Percentiles rank a stretch among this genome's conserved stretches.
Conservation (phyloP, 1,140 invertebrate species). For the Solen grandis region DNA sequence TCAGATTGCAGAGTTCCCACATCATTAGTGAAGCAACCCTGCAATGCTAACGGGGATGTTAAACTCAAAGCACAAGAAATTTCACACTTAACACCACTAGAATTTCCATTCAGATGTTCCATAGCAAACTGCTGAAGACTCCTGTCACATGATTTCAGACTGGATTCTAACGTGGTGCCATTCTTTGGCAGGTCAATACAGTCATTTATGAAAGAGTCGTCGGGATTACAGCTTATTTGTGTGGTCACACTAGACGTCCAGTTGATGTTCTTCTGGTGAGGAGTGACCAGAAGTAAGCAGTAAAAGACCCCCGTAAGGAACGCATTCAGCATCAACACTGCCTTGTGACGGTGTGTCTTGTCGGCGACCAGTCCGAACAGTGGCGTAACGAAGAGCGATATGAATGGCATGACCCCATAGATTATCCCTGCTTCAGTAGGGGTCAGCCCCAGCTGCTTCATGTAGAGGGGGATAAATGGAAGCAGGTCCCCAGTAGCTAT, state of each 20-base stretch:
- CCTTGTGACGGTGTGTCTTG: slow-evolving; percentile 88
- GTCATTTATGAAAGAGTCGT: slow-evolving; percentile 69
- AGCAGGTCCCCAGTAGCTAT: slow-evolving; percentile 91
- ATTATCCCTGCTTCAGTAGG: slow-evolving; percentile 89
- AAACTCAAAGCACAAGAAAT: background rate
- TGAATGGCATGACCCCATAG: slow-evolving; percentile 89
- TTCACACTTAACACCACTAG: slow-evolving; percentile 3
- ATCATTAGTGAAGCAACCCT: slow-evolving; percentile 58
- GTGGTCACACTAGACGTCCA: slow-evolving; percentile 44
- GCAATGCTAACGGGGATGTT: background rate
- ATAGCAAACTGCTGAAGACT: slow-evolving; percentile 16
- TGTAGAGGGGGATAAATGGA: slow-evolving; percentile 90
- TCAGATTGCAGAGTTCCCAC: background rate
- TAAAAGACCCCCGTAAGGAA: slow-evolving; percentile 67
- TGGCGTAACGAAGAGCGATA: slow-evolving; percentile 90
- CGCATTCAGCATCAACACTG: slow-evolving; percentile 62
- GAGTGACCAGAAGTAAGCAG: slow-evolving; percentile 66
- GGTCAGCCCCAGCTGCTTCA: slow-evolving; percentile 91
- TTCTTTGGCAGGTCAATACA: slow-evolving; percentile 47
- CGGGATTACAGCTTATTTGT: slow-evolving; percentile 65
- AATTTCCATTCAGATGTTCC: slow-evolving; percentile 12
- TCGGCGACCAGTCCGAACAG: slow-evolving; percentile 90
- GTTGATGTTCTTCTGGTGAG: slow-evolving; percentile 42
- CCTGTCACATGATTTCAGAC: slow-evolving; percentile 3
- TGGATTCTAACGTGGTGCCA: background rate